Base-by-base conservation (phyloP, 2,113 vertebrate genomes). In the Esox niger region DNA sequence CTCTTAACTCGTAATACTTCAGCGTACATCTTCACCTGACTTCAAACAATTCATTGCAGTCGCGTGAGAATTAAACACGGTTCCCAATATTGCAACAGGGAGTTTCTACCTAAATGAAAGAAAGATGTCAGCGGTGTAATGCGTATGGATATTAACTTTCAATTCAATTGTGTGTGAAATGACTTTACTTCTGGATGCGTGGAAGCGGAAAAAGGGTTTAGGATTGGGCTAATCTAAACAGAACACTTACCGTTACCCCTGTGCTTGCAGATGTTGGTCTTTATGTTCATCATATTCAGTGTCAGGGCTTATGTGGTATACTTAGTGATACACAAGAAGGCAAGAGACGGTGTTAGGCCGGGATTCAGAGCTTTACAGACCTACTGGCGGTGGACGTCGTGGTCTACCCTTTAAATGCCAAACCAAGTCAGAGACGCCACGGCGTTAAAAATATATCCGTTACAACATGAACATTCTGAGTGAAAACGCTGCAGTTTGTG, bases 201-300 rank as follows among this genome's bases (percentile, higher is more conserved):
- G 71, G 68, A 68, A 84, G 78, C 64, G 65, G 80, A 85, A 86
- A 77, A 63, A 35, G 62, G 66, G 57, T 56, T 83, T 76, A 83
- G 81, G 77, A 81, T 70, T 29, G 79, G 82, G 76, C 59, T 84
- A 83, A 87, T 86, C 82, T 75, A 81, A 76, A 78, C 70, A 85
- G 83, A 78, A 83, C 71, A 84, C 69, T 70, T 76, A 82, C 66
- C 74, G 82, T 82, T 76, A 73, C 61, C 55, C 43, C 80, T 75
- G 72, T 74, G 71, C 60, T 71, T 75, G 76, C 77, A 79, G 71
- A 76, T 75, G 77, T 70, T 69, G 7, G 29, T 30, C 57, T 29
- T 20, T 59, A 52, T 8, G 21, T 52, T 6, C 21, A n/a, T 52
- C 47, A 52, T 15, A 52, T 52, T 8, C 8, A 23, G n/a, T 52